Evolutionary conservation across 2,888 invertebrate species (phyloP), one percentile per base, ranked within the genome.

Genomic region (Meganola albula): DNA sequence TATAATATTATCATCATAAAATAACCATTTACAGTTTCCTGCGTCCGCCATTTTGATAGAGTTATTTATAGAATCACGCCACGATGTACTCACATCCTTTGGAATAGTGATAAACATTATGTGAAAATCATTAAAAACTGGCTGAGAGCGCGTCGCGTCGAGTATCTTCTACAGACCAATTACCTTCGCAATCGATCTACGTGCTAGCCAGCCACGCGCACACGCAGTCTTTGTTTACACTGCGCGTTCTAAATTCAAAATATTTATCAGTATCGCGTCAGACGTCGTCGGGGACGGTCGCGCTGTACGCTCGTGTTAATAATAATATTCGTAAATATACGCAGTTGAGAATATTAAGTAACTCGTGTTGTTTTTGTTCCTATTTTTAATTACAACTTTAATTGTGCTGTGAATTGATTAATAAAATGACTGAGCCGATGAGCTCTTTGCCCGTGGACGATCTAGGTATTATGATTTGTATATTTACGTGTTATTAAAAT

Each of bases 181-280:
- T 12, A 26, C 37, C 9, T 21, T 20, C 20, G 20, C 20, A 20
- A 20, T 20, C 20, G 8, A n/a, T n/a, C n/a, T 20, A 37, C 41
- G 40, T 52, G 54, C n/a, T n/a, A n/a, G n/a, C n/a, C n/a, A n/a
- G n/a, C n/a, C n/a, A n/a, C n/a, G n/a, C 53, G 52, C 52, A 37
- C 29, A 44, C 61, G 52, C 56, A 49, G 38, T 44, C 53, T 54
- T 60, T 59, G 57, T 63, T 65, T 64, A 51, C 50, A 40, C 37
- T 24, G 31, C 29, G 30, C 36, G 61, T 69, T 74, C 71, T 64
- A 65, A 58, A 65, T 67, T 69, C 56, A 49, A 61, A 62, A 49
- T 46, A 31, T 27, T 27, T 31, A 38, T 48, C 73, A 79, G 78
- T 82, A 43, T 41, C 35, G 58, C 44, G 47, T 31, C 31, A 46